Conservation (phyloP, 2,113 vertebrate genomes). For the Xenotilapia caudafasciata region DNA sequence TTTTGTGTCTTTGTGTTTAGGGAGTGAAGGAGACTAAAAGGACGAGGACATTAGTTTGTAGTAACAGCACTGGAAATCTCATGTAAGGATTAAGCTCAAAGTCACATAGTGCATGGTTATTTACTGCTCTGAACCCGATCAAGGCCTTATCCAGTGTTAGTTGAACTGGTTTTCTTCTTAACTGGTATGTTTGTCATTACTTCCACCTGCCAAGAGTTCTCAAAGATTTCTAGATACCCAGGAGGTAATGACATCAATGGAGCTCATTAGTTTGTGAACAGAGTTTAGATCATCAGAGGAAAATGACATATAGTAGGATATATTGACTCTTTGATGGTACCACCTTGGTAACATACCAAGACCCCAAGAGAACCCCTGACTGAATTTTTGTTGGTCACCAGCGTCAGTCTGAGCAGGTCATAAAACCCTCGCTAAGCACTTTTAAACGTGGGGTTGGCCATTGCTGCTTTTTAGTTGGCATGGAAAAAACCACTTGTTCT, state of each 20-base stretch:
- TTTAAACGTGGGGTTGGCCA: fast-evolving
- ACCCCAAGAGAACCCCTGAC: fast-evolving
- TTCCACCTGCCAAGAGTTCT: neutral
- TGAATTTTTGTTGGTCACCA: neutral
- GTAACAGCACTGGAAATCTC: slow-evolving; percentile 43
- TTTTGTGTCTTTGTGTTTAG: neutral
- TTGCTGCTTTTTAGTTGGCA: neutral
- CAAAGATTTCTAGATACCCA: neutral
- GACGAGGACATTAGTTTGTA: neutral
- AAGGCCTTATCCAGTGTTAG: neutral
- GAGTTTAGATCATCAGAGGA: neutral
- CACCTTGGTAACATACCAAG: neutral
- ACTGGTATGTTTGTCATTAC: neutral
- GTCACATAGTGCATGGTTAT: neutral
- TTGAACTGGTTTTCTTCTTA: neutral
- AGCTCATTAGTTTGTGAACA: neutral
- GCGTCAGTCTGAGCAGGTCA: fast-evolving
- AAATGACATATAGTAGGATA: neutral
- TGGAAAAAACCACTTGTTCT: neutral
- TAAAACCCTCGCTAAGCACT: fast-evolving
- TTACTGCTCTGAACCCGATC: fast-evolving
- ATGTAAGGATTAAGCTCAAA: neutral
- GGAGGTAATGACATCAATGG: neutral
- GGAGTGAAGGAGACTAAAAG: neutral
- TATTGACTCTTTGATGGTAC: neutral